A percentile compares a stretch with the other conserved stretches of the same genome.
These are phyloP conservation scores for Sebastes wilsoni DNA, from an alignment of 2,797 vertebrate species.

Conservation along the genomic window DNA sequence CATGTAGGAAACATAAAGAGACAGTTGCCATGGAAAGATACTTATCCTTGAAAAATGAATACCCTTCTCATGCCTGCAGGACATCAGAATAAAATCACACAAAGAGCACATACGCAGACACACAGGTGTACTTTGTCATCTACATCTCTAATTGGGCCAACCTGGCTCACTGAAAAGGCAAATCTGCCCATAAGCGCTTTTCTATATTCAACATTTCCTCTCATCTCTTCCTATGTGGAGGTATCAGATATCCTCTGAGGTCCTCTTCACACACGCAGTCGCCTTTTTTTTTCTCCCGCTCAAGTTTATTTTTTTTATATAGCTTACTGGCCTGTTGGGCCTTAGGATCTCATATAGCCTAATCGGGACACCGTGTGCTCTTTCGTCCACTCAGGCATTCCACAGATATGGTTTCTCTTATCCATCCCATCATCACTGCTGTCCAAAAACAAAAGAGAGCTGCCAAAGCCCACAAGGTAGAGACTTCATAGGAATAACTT, in stretches of 20 bases:
- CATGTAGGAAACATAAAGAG: conserved; percentile 9
- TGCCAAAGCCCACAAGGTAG: conserved; percentile 63
- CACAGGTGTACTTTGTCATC: conserved; percentile 56
- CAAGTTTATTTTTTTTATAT: conserved; percentile 28
- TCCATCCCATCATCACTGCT: conserved; percentile 53
- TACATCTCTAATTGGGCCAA: conserved; percentile 62
- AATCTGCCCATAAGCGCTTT: conserved; percentile 64
- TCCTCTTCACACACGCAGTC: conserved; percentile 26
- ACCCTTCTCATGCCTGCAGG: conserved; percentile 34
- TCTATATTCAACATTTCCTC: conserved; percentile 58
- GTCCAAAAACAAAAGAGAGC: conserved; percentile 42
- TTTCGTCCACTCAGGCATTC: conserved; percentile 54
- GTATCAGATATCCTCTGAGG: conserved; percentile 54
- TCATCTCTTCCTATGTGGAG: conserved; percentile 48
- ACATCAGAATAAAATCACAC: conserved; percentile 25
- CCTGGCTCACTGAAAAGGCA: conserved; percentile 47
- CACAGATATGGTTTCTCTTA: conserved; percentile 59
- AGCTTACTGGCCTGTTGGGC: conserved; percentile 30
- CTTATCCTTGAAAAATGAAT: conserved; percentile 51
- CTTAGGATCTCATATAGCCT: conserved; percentile 32
- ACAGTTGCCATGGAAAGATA: conserved; percentile 40
- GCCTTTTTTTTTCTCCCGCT: conserved; percentile 10
- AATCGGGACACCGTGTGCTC: conserved; percentile 51
- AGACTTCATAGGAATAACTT: conserved; percentile 44
- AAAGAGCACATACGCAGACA: conserved; percentile 11